Evolutionary conservation across 2,888 invertebrate species (phyloP), one percentile per base, ranked within the genome.

Genomic region (Heliconius hortense): DNA sequence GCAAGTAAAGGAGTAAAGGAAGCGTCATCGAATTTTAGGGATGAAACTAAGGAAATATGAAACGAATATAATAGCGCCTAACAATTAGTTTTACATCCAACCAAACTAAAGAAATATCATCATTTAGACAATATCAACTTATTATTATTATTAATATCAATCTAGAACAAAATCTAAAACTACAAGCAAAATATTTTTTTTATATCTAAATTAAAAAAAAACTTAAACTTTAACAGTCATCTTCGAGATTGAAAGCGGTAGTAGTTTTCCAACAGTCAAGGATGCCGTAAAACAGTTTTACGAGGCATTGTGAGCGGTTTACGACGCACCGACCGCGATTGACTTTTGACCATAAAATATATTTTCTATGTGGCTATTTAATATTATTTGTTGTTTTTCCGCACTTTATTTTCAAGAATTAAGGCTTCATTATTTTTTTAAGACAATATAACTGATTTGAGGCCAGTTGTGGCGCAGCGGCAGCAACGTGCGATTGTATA

Each of bases 281-380:
- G 82, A 83, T 76, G 81, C 84, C 81, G 86, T 90, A 89, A 91
- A 90, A 81, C 81, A 85, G 85, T 84, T 92, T 92, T 91, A 92
- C 88, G 92, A 90, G 81, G 88, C 87, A 91, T 92, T 92, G 92
- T 92, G 84, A 86, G 78, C 79, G 82, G 79, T 90, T 91, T 89
- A 91, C 86, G 88, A 87, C 86, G 67, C 79, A 79, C 83, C 82
- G 81, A 80, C 85, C 86, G 81, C 87, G 90, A 92, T 91, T 91
- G 90, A 91, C 91, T 91, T 88, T 89, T 90, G 89, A 81, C 85
- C 89, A 87, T 92, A 90, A 92, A 91, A 84, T 87, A 82, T 83
- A 83, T 88, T 90, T 90, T 89, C 91, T 91, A 90, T 89, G 90
- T 87, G 85, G 84, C 84, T 83, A 83, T 84, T 84, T 79, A 75